Percentiles rank a stretch among this genome's conserved stretches.
Conservation (phyloP, 2,888 invertebrate genomes). For the Tillus elongatus region DNA sequence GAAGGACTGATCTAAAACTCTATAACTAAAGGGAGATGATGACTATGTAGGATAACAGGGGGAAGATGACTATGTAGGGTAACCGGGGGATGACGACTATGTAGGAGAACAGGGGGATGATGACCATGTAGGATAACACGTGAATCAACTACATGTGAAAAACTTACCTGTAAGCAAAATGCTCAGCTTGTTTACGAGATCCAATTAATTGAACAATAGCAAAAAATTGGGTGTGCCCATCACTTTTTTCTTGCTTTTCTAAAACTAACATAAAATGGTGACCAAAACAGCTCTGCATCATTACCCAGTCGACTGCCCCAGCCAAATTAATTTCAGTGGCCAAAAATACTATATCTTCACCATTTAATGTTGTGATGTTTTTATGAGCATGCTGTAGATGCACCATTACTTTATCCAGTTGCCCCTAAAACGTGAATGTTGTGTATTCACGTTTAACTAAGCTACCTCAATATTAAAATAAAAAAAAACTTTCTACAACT, state of each 20-base stretch:
- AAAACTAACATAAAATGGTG: constrained; percentile 99
- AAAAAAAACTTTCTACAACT: background rate
- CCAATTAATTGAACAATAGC: constrained; percentile 99
- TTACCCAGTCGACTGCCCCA: constrained; percentile 98
- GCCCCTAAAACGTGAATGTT: constrained; percentile 52
- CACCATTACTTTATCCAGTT: constrained; percentile 96
- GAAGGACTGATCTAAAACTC: no score
- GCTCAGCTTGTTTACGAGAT: constrained; percentile 96
- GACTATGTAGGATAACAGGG: no score
- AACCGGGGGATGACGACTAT: no score
- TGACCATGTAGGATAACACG: no score
- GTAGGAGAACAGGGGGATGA: no score
- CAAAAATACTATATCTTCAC: constrained; percentile 98
- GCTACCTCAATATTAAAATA: background rate
- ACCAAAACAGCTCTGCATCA: constrained; percentile 99
- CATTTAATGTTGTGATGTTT: constrained; percentile 95
- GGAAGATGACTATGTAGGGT: no score
- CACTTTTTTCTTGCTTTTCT: constrained; percentile 96
- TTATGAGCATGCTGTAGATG: constrained; percentile 96
- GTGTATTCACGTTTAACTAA: background rate
- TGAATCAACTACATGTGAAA: no score
- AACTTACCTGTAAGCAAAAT: constrained; percentile 83
- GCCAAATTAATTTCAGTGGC: constrained; percentile 99
- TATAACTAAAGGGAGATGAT: no score
- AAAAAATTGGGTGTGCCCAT: constrained; percentile 93